These are phyloP conservation scores for Lacerta bilineata DNA, from an alignment of 2,797 vertebrate species.

Conservation along the genomic window DNA sequence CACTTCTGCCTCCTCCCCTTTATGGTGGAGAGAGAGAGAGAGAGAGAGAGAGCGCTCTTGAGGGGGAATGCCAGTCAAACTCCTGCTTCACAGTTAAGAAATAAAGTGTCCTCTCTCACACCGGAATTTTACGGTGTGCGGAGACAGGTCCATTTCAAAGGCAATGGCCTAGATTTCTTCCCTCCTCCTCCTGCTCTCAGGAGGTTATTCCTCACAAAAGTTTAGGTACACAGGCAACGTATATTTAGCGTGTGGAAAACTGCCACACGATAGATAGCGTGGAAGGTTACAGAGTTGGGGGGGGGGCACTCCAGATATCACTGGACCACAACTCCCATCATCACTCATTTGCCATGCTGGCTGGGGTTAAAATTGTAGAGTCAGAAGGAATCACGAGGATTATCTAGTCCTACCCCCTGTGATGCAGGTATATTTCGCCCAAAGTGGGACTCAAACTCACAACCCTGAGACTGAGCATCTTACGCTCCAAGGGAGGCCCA, in stretches of 20 bases:
- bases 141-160: neutral
- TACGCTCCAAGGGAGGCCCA: neutral
- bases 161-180: neutral
- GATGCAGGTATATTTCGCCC: too few species aligned
- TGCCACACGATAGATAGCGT: neutral
- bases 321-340: neutral
- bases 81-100: neutral
- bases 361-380: neutral
- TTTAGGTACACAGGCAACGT: too few species aligned
- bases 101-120: neutral
- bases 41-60: neutral
- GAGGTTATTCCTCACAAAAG: neutral
- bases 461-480: too few species aligned
- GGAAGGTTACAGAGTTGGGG: neutral
- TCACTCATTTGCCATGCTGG: neutral
- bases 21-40: too few species aligned
- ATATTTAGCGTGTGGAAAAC: neutral
- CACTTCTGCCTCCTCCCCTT: neutral
- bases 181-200: too few species aligned
- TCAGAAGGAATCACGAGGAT: too few species aligned
- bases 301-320: neutral
- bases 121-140: neutral
- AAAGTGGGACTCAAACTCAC: too few species aligned
- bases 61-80: neutral
- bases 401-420: too few species aligned